Conservation (phyloP, 2,797 vertebrate genomes). For the Saxicola maurus region DNA sequence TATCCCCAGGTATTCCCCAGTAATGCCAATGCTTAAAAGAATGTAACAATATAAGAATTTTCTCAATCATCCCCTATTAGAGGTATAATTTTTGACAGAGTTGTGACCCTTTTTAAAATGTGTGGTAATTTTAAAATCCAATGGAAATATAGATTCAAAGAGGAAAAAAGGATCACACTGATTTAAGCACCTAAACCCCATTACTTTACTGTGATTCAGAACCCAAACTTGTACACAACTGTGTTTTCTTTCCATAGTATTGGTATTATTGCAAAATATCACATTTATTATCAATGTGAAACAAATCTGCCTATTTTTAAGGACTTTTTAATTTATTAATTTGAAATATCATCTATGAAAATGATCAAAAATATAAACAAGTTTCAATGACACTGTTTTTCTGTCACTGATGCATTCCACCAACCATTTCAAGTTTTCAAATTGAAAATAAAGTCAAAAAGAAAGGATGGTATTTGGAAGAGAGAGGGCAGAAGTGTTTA, state of each 20-base stretch:
- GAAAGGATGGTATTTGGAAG: background rate
- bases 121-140: background rate
- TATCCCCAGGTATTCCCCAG: background rate
- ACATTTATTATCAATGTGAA: background rate
- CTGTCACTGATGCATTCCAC: background rate
- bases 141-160: background rate
- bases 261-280: background rate
- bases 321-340: background rate
- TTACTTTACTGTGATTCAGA: background rate
- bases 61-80: background rate
- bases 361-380: background rate
- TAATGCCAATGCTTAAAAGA: background rate
- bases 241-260: background rate
- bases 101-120: rapidly evolving
- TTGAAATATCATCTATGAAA: background rate
- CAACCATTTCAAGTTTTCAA: background rate
- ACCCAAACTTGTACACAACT: rapidly evolving
- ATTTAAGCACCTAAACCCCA: background rate
- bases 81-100: background rate
- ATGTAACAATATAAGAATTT: background rate
- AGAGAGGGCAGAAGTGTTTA: background rate
- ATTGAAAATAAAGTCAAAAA: background rate
- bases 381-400: background rate
- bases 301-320: background rate
- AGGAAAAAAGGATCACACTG: background rate